Evolutionary conservation across 2,113 vertebrate species (phyloP).

Genomic region (Theristicus caerulescens): DNA sequence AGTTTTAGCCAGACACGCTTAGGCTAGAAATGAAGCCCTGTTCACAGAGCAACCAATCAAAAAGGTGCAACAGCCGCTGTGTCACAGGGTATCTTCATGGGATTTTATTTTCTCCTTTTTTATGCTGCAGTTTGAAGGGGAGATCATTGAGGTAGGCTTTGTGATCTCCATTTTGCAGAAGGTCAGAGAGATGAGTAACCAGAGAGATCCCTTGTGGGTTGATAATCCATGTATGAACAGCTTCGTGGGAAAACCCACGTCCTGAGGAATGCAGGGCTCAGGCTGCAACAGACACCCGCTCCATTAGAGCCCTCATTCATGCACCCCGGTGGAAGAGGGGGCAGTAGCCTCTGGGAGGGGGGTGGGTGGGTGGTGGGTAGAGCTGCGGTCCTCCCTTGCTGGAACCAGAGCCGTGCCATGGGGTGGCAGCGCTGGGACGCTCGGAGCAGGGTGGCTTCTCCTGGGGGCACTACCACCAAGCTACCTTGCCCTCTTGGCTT

Average conservation of each 20-base stretch:
- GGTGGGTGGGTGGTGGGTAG: neutral
- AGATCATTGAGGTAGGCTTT: neutral
- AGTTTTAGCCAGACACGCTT: neutral
- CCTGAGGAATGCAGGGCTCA: neutral
- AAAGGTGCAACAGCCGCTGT: neutral
- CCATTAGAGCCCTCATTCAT: neutral
- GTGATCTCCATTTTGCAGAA: neutral
- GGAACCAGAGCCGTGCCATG: neutral
- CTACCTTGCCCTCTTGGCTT: neutral
- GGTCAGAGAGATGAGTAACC: neutral
- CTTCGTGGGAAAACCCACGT: neutral
- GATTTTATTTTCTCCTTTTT: neutral
- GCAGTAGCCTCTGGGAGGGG: neutral
- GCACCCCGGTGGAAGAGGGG: neutral
- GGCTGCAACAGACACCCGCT: neutral
- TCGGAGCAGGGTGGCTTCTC: neutral
- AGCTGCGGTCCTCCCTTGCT: neutral
- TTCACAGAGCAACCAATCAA: neutral
- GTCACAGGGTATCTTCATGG: neutral
- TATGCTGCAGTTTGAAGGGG: neutral
- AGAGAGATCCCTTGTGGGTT: neutral
- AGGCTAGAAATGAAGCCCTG: neutral
- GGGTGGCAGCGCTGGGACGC: rapidly evolving
- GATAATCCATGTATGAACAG: neutral
- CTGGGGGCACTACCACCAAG: too few relatives aligned